phyloP scores from a whole-genome alignment of 2,888 invertebrate genomes.

The Tyria jacobaeae region DNA sequence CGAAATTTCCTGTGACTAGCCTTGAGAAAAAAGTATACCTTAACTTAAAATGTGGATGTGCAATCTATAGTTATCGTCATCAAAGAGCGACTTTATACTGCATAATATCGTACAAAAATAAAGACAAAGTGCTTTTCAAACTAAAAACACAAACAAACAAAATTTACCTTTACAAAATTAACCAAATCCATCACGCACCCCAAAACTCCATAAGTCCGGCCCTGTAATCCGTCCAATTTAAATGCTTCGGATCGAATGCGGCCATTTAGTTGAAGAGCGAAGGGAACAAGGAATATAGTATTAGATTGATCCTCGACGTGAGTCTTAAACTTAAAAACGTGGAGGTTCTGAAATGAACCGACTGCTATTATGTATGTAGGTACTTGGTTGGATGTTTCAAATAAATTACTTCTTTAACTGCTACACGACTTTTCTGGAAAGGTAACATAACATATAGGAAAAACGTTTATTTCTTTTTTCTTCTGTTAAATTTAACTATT shows the following conservation, averaged over 20 bases:
- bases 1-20: no score
- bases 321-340: conserved; percentile 27
- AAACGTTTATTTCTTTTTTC: no score
- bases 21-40: no score
- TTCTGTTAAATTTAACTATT: no score
- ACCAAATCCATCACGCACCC: conserved; percentile 12
- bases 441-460: no score
- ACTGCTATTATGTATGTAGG: background rate
- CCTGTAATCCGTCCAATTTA: conserved; percentile 51
- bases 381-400: background rate
- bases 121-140: background rate
- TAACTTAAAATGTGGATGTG: no score
- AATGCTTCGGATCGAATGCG: conserved; percentile 52
- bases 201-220: conserved; percentile 12
- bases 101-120: background rate
- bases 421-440: background rate
- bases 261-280: conserved; percentile 38
- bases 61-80: no score
- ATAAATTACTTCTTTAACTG: conserved; percentile 1
- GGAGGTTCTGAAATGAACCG: conserved; percentile 6
- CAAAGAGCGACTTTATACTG: no score
- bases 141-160: background rate
- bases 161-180: conserved; percentile 9
- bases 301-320: conserved; percentile 31
- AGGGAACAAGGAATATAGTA: conserved; percentile 28